A percentile compares a stretch with the other conserved stretches of the same genome.
phyloP scores from a whole-genome alignment of 2,113 vertebrate species.

The Micromys minutus region DNA sequence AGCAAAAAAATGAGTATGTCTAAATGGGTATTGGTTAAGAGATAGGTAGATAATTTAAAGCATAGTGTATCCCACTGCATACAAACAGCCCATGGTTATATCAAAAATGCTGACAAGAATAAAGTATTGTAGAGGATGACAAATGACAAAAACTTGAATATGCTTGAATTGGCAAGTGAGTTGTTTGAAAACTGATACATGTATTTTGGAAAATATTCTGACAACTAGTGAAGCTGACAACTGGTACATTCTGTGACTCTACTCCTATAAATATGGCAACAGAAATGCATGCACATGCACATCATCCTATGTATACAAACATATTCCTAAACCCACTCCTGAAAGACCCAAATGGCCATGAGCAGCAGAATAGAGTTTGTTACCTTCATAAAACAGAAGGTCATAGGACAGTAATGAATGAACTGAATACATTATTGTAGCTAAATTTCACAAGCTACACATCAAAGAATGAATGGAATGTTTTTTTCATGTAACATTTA shows the following conservation, averaged over 20 bases:
- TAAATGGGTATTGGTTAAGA: background rate
- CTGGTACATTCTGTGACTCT: background rate
- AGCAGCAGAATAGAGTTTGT: background rate
- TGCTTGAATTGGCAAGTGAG: background rate
- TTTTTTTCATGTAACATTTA: slow-evolving; percentile 12
- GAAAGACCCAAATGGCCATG: slow-evolving; percentile 2
- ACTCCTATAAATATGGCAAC: background rate
- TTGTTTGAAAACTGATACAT: slow-evolving; percentile 16
- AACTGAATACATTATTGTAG: background rate
- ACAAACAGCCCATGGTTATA: background rate
- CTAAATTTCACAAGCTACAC: background rate
- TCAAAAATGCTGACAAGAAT: background rate
- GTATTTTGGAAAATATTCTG: slow-evolving; percentile 43
- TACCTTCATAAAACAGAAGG: background rate
- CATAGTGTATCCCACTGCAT: background rate
- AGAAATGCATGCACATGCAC: background rate
- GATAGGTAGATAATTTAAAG: background rate
- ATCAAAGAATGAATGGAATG: background rate
- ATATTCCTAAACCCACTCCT: background rate
- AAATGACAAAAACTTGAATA: background rate
- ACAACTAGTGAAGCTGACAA: slow-evolving; percentile 4
- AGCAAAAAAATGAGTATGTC: background rate
- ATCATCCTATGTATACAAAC: background rate
- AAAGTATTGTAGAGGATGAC: background rate
- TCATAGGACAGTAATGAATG: background rate